Percentiles rank a stretch among this genome's conserved stretches.
phyloP scores from a whole-genome alignment of 2,888 invertebrate genomes.

The Drosophila anomelani region DNA sequence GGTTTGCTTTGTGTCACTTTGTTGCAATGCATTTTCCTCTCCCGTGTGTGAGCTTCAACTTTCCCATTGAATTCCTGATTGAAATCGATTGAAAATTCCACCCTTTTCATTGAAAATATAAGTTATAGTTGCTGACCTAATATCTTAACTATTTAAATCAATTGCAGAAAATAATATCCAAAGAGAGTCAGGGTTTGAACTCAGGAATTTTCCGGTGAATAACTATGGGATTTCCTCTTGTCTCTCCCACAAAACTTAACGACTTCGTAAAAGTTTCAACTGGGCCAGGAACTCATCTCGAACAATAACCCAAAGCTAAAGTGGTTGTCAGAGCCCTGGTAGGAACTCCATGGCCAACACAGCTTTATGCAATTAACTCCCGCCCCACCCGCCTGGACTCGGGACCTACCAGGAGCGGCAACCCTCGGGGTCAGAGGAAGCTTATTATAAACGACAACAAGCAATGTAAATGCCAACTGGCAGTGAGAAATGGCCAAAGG shows the following conservation, averaged over 20 bases:
- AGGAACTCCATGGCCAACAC: conserved; percentile 21
- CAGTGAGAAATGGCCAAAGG: conserved; percentile 43
- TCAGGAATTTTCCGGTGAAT: neutral
- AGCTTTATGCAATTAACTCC: conserved; percentile 45
- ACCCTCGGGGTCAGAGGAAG: conserved; percentile 27
- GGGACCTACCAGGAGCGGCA: neutral
- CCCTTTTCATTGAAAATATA: neutral
- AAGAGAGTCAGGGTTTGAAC: neutral
- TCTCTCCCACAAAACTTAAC: conserved; percentile 1
- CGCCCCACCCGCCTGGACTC: conserved; percentile 4
- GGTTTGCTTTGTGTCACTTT: conserved; percentile 33
- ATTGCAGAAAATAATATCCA: neutral
- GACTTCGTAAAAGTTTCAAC: conserved; percentile 23
- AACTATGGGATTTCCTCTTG: conserved; percentile 15
- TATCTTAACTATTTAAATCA: neutral
- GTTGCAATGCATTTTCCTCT: conserved; percentile 11
- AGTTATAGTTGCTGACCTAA: neutral
- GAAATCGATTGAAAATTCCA: conserved; percentile 19
- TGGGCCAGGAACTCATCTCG: conserved; percentile 25
- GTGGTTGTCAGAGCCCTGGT: conserved; percentile 13
- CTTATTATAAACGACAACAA: conserved; percentile 46
- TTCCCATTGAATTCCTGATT: conserved; percentile 26
- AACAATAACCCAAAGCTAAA: conserved; percentile 21
- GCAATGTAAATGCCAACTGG: conserved; percentile 47
- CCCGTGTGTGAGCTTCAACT: conserved; percentile 19